Evolutionary conservation across 2,888 invertebrate species (phyloP).

Genomic region (Oscheius sp.): DNA sequence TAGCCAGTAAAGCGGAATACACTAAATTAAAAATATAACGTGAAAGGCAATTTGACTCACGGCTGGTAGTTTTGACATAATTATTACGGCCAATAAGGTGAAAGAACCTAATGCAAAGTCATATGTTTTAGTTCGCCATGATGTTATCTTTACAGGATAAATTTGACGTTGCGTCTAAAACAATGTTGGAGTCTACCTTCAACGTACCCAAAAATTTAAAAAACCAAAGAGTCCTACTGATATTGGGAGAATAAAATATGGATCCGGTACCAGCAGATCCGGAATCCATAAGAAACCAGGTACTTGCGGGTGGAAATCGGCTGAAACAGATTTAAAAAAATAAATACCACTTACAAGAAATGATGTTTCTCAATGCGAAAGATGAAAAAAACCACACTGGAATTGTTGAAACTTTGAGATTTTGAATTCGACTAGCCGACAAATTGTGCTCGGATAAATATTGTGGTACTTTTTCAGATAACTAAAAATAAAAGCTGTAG

Average conservation of each 20-base stretch:
- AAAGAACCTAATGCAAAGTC: constrained; percentile 60
- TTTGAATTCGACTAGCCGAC: constrained; percentile 61
- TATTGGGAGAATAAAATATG: constrained; percentile 63
- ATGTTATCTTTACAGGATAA: constrained; percentile 54
- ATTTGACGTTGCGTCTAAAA: constrained; percentile 64
- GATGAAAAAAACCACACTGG: constrained; percentile 68
- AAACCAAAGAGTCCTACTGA: constrained; percentile 63
- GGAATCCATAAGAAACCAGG: constrained; percentile 60
- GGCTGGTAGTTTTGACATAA: constrained; percentile 65
- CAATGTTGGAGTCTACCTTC: neutral
- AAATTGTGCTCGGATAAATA: constrained; percentile 54
- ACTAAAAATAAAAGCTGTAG: constrained; percentile 32
- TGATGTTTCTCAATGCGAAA: constrained; percentile 64
- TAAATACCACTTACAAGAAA: constrained; percentile 40
- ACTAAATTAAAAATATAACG: constrained; percentile 43
- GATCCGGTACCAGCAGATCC: constrained; percentile 62
- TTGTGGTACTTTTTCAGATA: constrained; percentile 43
- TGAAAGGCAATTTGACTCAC: constrained; percentile 38
- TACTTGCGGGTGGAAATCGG: constrained; percentile 61
- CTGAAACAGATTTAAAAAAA: constrained; percentile 39
- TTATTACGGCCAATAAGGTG: constrained; percentile 59
- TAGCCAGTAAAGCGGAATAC: constrained; percentile 66
- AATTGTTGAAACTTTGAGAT: constrained; percentile 63
- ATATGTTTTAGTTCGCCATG: constrained; percentile 55
- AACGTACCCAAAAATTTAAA: constrained; percentile 60